Evolutionary conservation across 2,113 vertebrate genomes (phyloP).

Genomic region (Zosterops japonicus): DNA sequence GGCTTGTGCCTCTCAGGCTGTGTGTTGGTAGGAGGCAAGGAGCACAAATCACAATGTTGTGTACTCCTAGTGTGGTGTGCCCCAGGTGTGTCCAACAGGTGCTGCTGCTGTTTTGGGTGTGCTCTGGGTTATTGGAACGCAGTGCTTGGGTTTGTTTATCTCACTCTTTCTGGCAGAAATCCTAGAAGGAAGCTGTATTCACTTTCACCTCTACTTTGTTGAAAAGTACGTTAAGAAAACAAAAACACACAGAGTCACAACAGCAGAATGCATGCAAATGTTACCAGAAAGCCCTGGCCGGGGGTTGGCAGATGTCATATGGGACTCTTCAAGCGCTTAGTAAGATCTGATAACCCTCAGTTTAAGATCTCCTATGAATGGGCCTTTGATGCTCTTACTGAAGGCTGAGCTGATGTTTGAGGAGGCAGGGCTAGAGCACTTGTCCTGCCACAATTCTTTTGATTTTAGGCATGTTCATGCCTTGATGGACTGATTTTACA

Average conservation of each 20-base stretch:
- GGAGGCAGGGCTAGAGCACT: neutral
- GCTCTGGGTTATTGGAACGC: neutral
- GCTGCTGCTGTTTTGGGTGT: neutral
- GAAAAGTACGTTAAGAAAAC: neutral
- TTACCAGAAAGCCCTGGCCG: neutral
- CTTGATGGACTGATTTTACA: neutral
- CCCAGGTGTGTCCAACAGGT: neutral
- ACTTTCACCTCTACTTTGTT: neutral
- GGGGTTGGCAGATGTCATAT: neutral
- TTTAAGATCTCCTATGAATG: neutral
- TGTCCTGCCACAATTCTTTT: neutral
- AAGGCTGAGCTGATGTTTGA: neutral
- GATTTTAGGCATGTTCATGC: neutral
- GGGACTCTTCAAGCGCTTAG: neutral
- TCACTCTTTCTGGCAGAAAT: neutral
- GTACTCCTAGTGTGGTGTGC: neutral
- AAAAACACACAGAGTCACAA: neutral
- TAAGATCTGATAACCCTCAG: neutral
- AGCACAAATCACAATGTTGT: fast-evolving
- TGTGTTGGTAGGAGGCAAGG: neutral
- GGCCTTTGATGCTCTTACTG: neutral
- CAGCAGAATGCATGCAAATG: neutral
- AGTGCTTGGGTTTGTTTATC: neutral
- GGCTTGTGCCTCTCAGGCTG: neutral
- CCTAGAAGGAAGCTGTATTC: neutral